phyloP scores from a whole-genome alignment of 2,797 vertebrate genomes.

The Cichlasoma orientale region DNA sequence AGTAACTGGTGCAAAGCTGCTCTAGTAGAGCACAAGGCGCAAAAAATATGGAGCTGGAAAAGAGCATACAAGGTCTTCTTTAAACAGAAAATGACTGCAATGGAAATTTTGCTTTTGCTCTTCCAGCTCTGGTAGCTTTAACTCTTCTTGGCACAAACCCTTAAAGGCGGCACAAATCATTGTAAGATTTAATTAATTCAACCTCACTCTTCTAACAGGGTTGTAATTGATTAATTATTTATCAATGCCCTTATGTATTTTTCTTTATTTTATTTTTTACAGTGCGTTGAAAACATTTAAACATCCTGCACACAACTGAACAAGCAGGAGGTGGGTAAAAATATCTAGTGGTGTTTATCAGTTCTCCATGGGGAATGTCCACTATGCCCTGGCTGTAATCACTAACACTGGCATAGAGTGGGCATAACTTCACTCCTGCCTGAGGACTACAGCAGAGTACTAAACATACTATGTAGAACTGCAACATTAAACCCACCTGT shows the following conservation, averaged over 20 bases:
- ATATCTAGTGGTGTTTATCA: conserved; percentile 68
- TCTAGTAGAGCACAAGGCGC: background rate
- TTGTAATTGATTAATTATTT: conserved; percentile 10
- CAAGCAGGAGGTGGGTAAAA: conserved; percentile 56
- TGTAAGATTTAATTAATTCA: background rate
- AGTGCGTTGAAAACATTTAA: conserved; percentile 24
- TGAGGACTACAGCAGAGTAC: conserved; percentile 6
- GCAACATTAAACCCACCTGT: conserved; percentile 83
- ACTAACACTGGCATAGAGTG: conserved; percentile 48
- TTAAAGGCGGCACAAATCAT: background rate
- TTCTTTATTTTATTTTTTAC: background rate
- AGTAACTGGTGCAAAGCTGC: background rate
- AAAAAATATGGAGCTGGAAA: background rate
- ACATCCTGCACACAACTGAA: conserved; percentile 14
- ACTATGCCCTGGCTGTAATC: conserved; percentile 70
- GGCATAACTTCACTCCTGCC: conserved; percentile 19
- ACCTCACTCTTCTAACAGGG: background rate
- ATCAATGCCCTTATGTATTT: conserved; percentile 16
- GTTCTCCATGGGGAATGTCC: conserved; percentile 71
- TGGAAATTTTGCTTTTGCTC: conserved; percentile 1
- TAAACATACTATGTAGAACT: conserved; percentile 28
- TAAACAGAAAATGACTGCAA: background rate
- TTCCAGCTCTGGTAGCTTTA: background rate
- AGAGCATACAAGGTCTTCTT: background rate
- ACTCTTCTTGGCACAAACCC: background rate